These are phyloP conservation scores for Melanaphis sacchari DNA, from an alignment of 1,140 invertebrate species.

Conservation along the genomic window DNA sequence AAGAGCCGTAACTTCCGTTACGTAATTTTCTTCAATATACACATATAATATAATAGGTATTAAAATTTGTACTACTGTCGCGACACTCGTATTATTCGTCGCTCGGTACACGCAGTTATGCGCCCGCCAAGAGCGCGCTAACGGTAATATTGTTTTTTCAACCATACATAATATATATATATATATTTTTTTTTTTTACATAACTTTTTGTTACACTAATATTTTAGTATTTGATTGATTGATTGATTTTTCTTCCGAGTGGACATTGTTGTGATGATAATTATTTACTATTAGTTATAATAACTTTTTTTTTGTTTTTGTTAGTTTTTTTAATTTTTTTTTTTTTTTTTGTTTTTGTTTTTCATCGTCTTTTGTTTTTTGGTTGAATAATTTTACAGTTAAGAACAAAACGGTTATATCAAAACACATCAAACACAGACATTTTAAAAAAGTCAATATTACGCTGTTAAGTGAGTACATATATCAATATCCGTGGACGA, in stretches of 20 bases:
- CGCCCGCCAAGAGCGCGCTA: background rate
- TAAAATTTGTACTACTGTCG: background rate
- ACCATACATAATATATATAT: background rate
- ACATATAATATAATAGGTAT: background rate
- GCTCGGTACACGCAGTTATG: background rate
- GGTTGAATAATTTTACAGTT: slow-evolving; percentile 52
- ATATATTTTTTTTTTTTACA: background rate
- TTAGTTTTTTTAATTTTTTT: background rate
- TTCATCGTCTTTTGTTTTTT: slow-evolving; percentile 35
- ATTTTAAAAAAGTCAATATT: slow-evolving; percentile 40
- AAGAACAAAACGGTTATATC: slow-evolving; percentile 23
- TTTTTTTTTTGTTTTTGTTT: slow-evolving; percentile 40
- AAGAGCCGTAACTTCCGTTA: slow-evolving; percentile 64
- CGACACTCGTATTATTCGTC: background rate
- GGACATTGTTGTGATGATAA: background rate
- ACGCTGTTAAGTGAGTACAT: slow-evolving; percentile 48
- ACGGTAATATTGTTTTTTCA: background rate
- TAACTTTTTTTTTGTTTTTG: background rate
- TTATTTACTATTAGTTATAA: background rate
- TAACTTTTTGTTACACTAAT: background rate
- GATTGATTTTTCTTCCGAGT: slow-evolving; percentile 1
- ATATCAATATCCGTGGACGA: background rate
- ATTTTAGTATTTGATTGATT: background rate
- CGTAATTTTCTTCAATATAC: background rate
- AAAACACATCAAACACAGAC: slow-evolving; percentile 35